phyloP scores from a whole-genome alignment of 2,113 vertebrate species.

The Heterochromis multidens region DNA sequence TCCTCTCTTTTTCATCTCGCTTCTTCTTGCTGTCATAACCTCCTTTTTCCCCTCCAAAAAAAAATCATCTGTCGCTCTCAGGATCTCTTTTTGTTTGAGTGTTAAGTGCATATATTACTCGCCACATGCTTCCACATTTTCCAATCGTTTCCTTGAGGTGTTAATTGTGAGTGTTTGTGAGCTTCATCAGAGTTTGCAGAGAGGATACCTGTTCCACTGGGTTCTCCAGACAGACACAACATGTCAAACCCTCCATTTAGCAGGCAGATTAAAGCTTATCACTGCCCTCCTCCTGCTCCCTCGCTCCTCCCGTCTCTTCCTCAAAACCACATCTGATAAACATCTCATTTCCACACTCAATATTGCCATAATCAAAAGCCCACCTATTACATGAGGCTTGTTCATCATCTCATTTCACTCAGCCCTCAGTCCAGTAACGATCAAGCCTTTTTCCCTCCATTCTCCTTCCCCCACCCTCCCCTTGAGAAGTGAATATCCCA shows the following conservation, averaged over 20 bases:
- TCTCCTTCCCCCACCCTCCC: conserved; percentile 31
- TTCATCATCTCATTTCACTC: conserved; percentile 80
- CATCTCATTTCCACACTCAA: conserved; percentile 82
- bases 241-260: conserved; percentile 77
- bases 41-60: not conserved
- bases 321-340: conserved; percentile 82
- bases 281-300: conserved; percentile 65
- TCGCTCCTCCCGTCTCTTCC: conserved; percentile 69
- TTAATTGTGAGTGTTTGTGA: conserved; percentile 12
- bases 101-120: not conserved
- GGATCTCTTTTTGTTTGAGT: not conserved
- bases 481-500: conserved; percentile 49
- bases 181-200: conserved; percentile 17
- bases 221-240: conserved; percentile 62
- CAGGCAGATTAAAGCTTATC: conserved; percentile 80
- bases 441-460: conserved; percentile 18
- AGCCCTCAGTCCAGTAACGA: conserved; percentile 21
- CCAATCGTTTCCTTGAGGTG: not conserved
- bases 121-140: not conserved
- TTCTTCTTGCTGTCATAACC: conserved; percentile 48
- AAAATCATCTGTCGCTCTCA: conserved; percentile 13
- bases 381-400: conserved; percentile 74
- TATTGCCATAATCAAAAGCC: conserved; percentile 82
- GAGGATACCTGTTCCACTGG: conserved; percentile 10
- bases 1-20: conserved; percentile 45